These are phyloP conservation scores for Mesocentrotus franciscanus DNA, from an alignment of 53 echinoderm and acorn worm species.

Conservation along the genomic window DNA sequence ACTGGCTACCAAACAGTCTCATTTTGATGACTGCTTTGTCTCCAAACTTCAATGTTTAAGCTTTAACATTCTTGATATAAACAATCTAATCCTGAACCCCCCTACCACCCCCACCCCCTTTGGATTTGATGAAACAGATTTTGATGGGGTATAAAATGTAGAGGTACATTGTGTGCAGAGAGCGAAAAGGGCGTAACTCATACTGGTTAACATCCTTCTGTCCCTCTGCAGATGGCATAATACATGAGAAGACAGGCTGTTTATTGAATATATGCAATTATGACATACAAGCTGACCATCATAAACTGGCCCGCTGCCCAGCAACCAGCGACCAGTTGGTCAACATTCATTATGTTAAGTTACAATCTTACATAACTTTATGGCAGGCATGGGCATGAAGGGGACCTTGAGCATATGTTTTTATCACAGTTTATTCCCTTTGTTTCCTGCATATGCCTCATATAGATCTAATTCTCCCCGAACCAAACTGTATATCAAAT, in stretches of 20 bases:
- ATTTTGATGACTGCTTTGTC: too few species aligned
- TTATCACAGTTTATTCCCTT: slow-evolving; percentile 39
- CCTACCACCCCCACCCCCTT: too few species aligned
- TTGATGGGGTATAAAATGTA: background rate
- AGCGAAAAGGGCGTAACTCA: background rate
- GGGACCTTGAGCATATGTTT: slow-evolving; percentile 54
- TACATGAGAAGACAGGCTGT: background rate
- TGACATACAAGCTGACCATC: slow-evolving; percentile 41
- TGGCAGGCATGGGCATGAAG: slow-evolving; percentile 11
- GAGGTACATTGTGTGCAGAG: background rate
- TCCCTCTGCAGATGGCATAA: background rate
- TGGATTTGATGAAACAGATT: background rate
- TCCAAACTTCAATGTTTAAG: background rate
- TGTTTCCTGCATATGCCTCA: slow-evolving; percentile 23
- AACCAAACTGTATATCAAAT: slow-evolving; percentile 12
- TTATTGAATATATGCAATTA: slow-evolving; percentile 39
- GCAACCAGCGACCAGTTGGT: slow-evolving; percentile 58
- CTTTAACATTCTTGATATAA: background rate
- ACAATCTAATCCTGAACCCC: too few species aligned
- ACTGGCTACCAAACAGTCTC: background rate
- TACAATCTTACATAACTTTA: slow-evolving; percentile 71
- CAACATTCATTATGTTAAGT: slow-evolving; percentile 53
- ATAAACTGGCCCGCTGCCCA: slow-evolving; percentile 34
- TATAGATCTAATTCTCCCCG: slow-evolving; percentile 17
- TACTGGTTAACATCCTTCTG: background rate